phyloP scores from a whole-genome alignment of 2,797 vertebrate species.

The Nasua narica region DNA sequence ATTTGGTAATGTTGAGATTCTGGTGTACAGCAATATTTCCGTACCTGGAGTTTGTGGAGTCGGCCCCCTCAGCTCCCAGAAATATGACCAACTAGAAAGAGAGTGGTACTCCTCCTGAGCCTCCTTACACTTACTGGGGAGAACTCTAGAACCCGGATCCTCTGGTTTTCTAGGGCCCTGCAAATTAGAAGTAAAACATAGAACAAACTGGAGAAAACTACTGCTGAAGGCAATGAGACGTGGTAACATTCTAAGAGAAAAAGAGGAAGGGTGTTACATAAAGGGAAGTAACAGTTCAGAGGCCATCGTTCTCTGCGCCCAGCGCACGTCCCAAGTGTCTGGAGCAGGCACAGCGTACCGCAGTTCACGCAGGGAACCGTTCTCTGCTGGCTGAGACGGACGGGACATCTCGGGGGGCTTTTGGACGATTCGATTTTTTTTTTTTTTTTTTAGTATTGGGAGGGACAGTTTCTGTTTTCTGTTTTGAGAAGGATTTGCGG shows the following conservation, averaged over 20 bases:
- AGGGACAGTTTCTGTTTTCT: background rate
- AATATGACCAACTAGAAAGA: background rate
- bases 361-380: background rate
- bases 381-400: background rate
- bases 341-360: background rate
- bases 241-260: background rate
- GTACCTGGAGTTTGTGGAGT: background rate
- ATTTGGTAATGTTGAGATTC: background rate
- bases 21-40: background rate
- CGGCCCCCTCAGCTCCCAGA: background rate
- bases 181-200: background rate
- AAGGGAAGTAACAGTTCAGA: background rate
- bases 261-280: background rate
- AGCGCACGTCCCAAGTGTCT: background rate
- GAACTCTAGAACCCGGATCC: background rate
- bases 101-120: background rate
- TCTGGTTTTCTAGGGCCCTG: background rate
- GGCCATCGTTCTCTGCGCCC: background rate
- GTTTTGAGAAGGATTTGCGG: background rate
- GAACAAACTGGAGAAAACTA: background rate
- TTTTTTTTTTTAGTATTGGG: background rate
- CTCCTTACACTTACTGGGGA: background rate
- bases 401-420: background rate
- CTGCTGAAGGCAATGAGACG: background rate
- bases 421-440: background rate